These are phyloP conservation scores for Catharus ustulatus DNA, from an alignment of 2,797 vertebrate genomes.

Conservation along the genomic window DNA sequence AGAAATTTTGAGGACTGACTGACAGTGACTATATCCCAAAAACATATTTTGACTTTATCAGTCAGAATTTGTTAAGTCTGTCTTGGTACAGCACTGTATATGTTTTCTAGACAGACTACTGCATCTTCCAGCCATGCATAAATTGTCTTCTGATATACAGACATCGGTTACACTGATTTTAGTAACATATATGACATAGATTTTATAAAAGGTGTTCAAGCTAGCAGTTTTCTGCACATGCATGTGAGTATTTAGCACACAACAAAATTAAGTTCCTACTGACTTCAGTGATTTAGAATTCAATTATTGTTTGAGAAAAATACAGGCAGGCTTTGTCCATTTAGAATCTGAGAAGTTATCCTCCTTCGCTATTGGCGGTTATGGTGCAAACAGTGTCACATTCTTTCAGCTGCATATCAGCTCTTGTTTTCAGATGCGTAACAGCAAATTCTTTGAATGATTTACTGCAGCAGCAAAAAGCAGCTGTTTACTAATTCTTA, in stretches of 20 bases:
- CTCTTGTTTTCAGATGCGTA: neutral
- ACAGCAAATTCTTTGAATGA: conserved; percentile 32
- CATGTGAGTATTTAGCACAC: neutral
- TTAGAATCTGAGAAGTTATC: neutral
- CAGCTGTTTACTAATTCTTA: neutral
- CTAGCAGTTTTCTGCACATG: neutral
- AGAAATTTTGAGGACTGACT: neutral
- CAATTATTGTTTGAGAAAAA: neutral
- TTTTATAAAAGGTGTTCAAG: neutral
- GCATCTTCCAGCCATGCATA: neutral
- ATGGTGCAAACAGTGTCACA: neutral
- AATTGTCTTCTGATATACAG: neutral
- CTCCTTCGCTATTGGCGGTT: neutral
- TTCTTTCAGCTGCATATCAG: neutral
- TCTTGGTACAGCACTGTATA: neutral
- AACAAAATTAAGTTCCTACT: neutral
- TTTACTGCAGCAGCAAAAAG: conserved; percentile 11
- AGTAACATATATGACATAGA: accelerated
- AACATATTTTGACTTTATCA: neutral
- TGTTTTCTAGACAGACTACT: neutral
- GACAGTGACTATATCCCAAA: neutral
- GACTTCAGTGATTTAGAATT: neutral
- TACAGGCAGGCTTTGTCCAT: neutral
- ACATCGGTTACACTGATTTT: neutral
- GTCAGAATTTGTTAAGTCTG: neutral